A percentile compares a stretch with the other conserved stretches of the same genome.
These are phyloP conservation scores for Myiozetetes cayanensis DNA, from an alignment of 2,113 vertebrate genomes.

Conservation along the genomic window DNA sequence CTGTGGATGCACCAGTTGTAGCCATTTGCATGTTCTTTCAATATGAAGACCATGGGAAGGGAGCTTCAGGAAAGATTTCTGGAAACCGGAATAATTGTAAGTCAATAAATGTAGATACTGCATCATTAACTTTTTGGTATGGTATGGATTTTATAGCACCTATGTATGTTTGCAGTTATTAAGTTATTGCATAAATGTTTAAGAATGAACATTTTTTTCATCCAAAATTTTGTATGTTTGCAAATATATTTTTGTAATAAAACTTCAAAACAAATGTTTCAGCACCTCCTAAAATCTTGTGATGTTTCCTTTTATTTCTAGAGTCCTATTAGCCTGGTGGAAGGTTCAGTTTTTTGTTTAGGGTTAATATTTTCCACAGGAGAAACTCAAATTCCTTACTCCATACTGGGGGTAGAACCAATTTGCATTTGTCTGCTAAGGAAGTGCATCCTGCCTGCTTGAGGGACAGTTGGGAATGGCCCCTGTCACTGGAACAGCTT, in stretches of 20 bases:
- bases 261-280: constrained; percentile 79
- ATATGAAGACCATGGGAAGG: constrained; percentile 1
- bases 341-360: background rate
- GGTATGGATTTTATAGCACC: constrained; percentile 78
- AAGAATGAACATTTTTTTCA: constrained; percentile 81
- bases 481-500: background rate
- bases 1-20: constrained; percentile 29
- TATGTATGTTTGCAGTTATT: constrained; percentile 80
- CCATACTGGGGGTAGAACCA: background rate
- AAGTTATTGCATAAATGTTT: constrained; percentile 82
- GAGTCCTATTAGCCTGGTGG: background rate
- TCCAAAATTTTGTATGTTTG: constrained; percentile 83
- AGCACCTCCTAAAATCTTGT: constrained; percentile 69
- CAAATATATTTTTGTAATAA: constrained; percentile 88
- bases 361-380: background rate
- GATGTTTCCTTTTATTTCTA: constrained; percentile 24
- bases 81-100: constrained; percentile 33
- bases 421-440: background rate
- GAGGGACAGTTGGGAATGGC: background rate
- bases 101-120: constrained; percentile 53
- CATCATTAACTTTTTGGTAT: constrained; percentile 73
- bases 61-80: constrained; percentile 8
- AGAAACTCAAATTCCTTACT: background rate
- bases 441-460: background rate
- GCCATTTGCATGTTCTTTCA: constrained; percentile 34